These are phyloP conservation scores for Drosophila navojoa DNA, from an alignment of 1,140 invertebrate genomes.

Conservation along the genomic window DNA sequence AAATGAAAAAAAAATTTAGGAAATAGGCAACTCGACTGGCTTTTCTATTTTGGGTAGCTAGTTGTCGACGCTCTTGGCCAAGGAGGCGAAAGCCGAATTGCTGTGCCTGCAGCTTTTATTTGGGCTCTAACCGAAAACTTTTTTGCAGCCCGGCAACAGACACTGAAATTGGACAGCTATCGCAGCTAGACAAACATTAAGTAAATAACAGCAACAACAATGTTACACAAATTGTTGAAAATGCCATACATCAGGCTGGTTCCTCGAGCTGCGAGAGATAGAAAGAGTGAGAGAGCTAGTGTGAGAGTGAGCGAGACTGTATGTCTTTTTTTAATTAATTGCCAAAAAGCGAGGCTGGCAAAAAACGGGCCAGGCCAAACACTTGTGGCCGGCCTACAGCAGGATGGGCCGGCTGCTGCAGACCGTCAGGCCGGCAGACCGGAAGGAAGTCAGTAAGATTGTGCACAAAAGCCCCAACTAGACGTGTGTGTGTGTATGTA, in stretches of 20 bases:
- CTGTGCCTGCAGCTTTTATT: conserved; percentile 75
- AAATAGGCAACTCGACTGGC: conserved; percentile 34
- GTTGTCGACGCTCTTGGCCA: conserved; percentile 33
- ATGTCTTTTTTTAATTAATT: conserved; percentile 79
- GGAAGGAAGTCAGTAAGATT: conserved; percentile 79
- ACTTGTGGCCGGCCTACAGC: conserved; percentile 58
- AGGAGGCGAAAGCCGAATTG: conserved; percentile 42
- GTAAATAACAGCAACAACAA: conserved; percentile 52
- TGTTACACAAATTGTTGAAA: conserved; percentile 75
- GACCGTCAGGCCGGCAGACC: conserved; percentile 36
- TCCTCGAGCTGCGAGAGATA: background rate
- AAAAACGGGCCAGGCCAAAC: conserved; percentile 62
- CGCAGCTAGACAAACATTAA: conserved; percentile 64
- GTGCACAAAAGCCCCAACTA: conserved; percentile 56
- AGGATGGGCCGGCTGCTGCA: conserved; percentile 1
- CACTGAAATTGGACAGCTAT: conserved; percentile 63
- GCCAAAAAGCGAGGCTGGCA: conserved; percentile 68
- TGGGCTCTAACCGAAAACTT: conserved; percentile 60
- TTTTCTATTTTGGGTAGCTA: conserved; percentile 43
- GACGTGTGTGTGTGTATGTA: background rate
- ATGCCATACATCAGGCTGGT: conserved; percentile 46
- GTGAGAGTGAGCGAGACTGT: background rate
- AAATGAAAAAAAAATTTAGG: conserved; percentile 18
- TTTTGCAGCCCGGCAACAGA: conserved; percentile 47
- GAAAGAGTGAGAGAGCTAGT: too few species aligned